Evolutionary conservation across 2,888 invertebrate genomes (phyloP), one percentile per base, ranked within the genome.

Genomic region (Cenopis cana): DNA sequence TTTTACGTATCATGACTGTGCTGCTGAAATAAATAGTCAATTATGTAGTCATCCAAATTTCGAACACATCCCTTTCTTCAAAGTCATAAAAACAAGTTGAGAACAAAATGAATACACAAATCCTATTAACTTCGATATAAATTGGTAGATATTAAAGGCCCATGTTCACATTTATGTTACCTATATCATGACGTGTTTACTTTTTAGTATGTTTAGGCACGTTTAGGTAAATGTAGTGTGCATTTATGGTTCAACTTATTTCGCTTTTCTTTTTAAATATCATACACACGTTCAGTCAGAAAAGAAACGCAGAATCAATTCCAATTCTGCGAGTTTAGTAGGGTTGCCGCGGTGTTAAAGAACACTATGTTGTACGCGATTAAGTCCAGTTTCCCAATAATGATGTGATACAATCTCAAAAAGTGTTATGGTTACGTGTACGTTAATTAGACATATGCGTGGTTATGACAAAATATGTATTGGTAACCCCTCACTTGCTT

Each of bases 271-370:
- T 64, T 60, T 61, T 24, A 61, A 61, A 68, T 68, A 68, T 68
- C 29, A 68, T 68, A 55, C 52, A 60, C 68, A 68, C 60, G 49
- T 49, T 17, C 50, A 60, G 60, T 60, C 68, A 61, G 68, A 33
- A 61, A 68, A 61, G 55, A 55, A 61, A 61, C 68, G 68, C 68
- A 41, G 33, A 61, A 61, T 68, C 61, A 61, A 68, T 61, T 68
- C 36, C 61, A 29, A 68, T 61, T 61, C 61, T 55, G 33, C 17
- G 29, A 18, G 12, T 29, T 8, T 18, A 33, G 10, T 68, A 68
- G 61, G 68, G 68, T 55, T 68, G 61, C 12, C 38, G 29, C 59
- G 2, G 24, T n/a, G n/a, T n/a, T n/a, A n/a, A n/a, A n/a, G n/a
- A n/a, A n/a, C n/a, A n/a, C n/a, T n/a, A n/a, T n/a, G n/a, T n/a